Base-by-base conservation (phyloP, 2,113 vertebrate species). In the Grallaria varia region DNA sequence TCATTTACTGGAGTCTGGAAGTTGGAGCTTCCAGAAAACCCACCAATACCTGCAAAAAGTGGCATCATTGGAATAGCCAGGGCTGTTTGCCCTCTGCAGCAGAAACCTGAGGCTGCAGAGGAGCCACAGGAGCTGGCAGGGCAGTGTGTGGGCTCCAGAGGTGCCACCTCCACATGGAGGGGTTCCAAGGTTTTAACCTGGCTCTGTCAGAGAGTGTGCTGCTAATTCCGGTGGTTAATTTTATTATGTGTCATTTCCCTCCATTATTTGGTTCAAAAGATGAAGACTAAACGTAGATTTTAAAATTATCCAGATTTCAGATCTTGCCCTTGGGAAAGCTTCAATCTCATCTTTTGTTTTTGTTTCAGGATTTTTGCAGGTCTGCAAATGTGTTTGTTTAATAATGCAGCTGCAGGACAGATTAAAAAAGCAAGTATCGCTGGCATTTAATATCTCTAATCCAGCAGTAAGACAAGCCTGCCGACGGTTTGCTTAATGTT, bases 321-420 rank as follows among this genome's bases (percentile, higher is more conserved):
- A 77, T 90, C 50, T 27, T 33, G 80, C 93, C 86, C 91, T 72
- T 86, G 96, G 95, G 96, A 94, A 81, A 76, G 80, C 83, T 90
- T 95, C 90, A 81, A 45, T 72, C 92, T 93, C 92, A 60, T 96
- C 73, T 92, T 96, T 96, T 93, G 92, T 92, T 96, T 96, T 96
- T 60, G 10, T 94, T 96, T 81, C 72, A 28, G 87, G 56, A 81
- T 95, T 96, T 93, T 94, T 95, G 89, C 95, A 96, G 94, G 93
- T 93, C 96, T 84, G 85, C 83, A 95, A 96, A 96, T 94, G 93
- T 94, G 94, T 97, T 97, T 94, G 93, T 97, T 97, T 95, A 92
- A 95, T 95, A 95, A 95, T 88, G 88, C 95, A 96, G 93, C 96
- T 97, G 95, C 85, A 89, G 80, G 88, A 97, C 95, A 90, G 93